Evolutionary conservation across 1,140 invertebrate genomes (phyloP), one percentile per base, ranked within the genome.

Genomic region (Stratiolaelaps scimitus): DNA sequence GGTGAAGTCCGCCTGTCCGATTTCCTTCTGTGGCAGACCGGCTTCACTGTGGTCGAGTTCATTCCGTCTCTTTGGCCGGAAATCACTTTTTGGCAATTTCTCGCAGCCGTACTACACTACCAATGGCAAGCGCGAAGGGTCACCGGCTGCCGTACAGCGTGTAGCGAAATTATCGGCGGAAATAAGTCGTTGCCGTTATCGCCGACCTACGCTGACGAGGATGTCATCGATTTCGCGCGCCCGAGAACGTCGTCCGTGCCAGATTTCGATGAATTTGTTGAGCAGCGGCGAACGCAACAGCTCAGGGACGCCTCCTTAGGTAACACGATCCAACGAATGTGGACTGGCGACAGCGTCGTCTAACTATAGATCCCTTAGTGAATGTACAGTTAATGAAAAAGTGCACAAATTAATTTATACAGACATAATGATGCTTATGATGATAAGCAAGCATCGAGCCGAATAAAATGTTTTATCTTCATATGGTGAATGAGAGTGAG

Each of bases 11-110:
- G 95, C 70, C 79, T 99, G 0, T 96, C 92, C 73, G 95, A 98
- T 78, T 98, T 97, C 75, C 80, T 98, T 68, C 77, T 98, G 65
- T 98, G 92, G 92, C 94, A 98, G 83, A 67, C 88, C 88, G 77
- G 68, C 67, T 69, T 69, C 53, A 71, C 69, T 1, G 44, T 70
- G 4, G 28, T 91, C 20, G 85, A 86, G 72, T 92, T 92, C 74
- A 81, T 83, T 5, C 79, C 87, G 70, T 84, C 89, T 1, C 76
- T 96, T 20, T 96, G 92, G 92, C 92, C 93, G 20, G 90, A 95
- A 73, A 92, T 96, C 72, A 84, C 81, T 53, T 81, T 92, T 47
- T 95, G 89, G 90, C 84, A 94, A 77, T 80, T 97, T 29, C 78
- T 94, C 69, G 79, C 77, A 23, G 87, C 85, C 19, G 81, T 97